Conservation (phyloP, 2,888 invertebrate species). For the Aplocera efformata region DNA sequence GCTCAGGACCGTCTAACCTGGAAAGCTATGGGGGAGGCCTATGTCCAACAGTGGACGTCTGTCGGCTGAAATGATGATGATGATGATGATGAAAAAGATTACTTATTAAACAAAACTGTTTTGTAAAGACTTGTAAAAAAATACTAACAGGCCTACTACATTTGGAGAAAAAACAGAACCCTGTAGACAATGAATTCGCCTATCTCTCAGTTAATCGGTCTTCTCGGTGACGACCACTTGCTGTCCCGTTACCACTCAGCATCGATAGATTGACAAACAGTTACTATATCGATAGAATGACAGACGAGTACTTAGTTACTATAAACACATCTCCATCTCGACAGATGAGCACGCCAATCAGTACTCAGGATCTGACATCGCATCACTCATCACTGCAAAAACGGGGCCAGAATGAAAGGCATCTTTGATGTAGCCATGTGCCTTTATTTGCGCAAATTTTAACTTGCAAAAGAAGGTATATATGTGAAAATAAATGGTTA, state of each 20-base stretch:
- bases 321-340: background rate
- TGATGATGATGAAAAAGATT: too few species aligned
- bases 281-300: slow-evolving; percentile 6
- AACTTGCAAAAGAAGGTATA: too few species aligned
- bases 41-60: too few species aligned
- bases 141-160: too few species aligned
- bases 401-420: slow-evolving; percentile 18
- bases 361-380: slow-evolving; percentile 37
- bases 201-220: slow-evolving; percentile 54
- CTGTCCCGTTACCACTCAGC: slow-evolving; percentile 36
- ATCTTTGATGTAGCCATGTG: background rate
- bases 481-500: too few species aligned
- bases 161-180: slow-evolving; percentile 5
- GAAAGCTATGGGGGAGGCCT: too few species aligned
- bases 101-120: too few species aligned
- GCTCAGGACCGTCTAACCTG: too few species aligned
- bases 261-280: slow-evolving; percentile 27
- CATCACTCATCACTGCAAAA: slow-evolving; percentile 29
- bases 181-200: slow-evolving; percentile 25
- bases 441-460: too few species aligned
- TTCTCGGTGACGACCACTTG: slow-evolving; percentile 37
- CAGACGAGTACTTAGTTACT: too few species aligned
- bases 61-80: too few species aligned
- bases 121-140: too few species aligned
- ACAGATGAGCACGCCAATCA: slow-evolving; percentile 37